Evolutionary conservation across 2,888 invertebrate genomes (phyloP).

Genomic region (Ophonus ardosiacus): DNA sequence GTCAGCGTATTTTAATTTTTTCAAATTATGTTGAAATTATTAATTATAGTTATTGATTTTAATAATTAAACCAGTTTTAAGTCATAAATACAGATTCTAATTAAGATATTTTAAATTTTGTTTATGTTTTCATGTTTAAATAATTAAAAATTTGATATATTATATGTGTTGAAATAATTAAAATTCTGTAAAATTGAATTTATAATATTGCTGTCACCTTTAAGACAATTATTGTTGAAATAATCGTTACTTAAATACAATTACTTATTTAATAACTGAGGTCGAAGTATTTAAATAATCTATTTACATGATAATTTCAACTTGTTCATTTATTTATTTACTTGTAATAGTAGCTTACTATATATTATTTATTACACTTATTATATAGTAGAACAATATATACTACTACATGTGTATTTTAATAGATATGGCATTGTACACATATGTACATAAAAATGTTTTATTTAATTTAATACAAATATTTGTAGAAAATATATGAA

Average conservation of each 20-base stretch:
- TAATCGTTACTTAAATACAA: background rate
- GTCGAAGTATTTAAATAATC: background rate
- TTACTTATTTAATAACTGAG: background rate
- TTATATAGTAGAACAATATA: no score
- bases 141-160: slow-evolving; percentile 25
- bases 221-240: background rate
- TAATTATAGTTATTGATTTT: slow-evolving; percentile 54
- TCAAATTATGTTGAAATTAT: slow-evolving; percentile 21
- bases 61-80: slow-evolving; percentile 48
- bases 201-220: background rate
- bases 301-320: background rate
- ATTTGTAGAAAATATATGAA: no score
- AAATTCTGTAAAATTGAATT: background rate
- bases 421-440: background rate
- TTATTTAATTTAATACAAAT: no score
- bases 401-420: background rate
- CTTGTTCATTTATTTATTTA: background rate
- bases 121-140: slow-evolving; percentile 1
- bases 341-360: background rate
- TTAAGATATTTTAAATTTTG: slow-evolving; percentile 45
- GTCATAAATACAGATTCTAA: slow-evolving; percentile 38
- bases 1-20: no score
- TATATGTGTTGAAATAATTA: background rate
- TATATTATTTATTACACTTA: background rate
- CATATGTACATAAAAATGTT: no score